These are phyloP conservation scores for Drosophila littoralis DNA, from an alignment of 1,140 invertebrate genomes.

Conservation along the genomic window DNA sequence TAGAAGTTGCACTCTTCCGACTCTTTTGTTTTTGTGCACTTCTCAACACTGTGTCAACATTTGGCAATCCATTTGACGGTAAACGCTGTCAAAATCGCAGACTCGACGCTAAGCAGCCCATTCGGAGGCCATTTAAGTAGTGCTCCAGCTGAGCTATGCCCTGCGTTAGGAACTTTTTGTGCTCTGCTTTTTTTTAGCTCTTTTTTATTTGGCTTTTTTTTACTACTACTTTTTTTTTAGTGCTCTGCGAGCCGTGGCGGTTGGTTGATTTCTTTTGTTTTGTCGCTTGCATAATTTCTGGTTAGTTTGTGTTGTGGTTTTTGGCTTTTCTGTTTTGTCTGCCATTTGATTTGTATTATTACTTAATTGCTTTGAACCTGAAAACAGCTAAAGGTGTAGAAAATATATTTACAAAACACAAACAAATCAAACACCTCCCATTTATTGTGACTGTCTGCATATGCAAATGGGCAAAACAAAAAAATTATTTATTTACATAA, in stretches of 20 bases:
- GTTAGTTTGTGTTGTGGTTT: constrained; percentile 43
- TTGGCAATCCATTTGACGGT: constrained; percentile 21
- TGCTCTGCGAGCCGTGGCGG: constrained; percentile 54
- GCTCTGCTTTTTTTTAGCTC: constrained; percentile 1
- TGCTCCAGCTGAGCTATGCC: constrained; percentile 13
- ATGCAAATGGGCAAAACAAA: constrained; percentile 32
- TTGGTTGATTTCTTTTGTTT: constrained; percentile 61
- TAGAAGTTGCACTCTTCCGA: not conserved
- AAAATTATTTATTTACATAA: constrained; percentile 42
- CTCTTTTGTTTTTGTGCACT: not conserved
- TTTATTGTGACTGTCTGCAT: constrained; percentile 53
- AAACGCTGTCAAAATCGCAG: constrained; percentile 10
- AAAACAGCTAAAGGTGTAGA: constrained; percentile 44
- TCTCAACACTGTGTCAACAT: constrained; percentile 9
- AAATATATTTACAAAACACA: not conserved
- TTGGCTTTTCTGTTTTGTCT: constrained; percentile 38
- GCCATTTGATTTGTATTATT: constrained; percentile 77
- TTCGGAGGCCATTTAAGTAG: constrained; percentile 17
- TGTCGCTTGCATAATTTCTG: constrained; percentile 68
- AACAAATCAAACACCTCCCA: constrained; percentile 38
- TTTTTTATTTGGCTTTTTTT: constrained; percentile 2
- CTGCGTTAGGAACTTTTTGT: constrained; percentile 14
- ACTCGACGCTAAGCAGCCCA: constrained; percentile 16
- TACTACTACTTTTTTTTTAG: not conserved
- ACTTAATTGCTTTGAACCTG: constrained; percentile 82